Conservation (phyloP, 2,797 vertebrate genomes). For the Clangula hyemalis region DNA sequence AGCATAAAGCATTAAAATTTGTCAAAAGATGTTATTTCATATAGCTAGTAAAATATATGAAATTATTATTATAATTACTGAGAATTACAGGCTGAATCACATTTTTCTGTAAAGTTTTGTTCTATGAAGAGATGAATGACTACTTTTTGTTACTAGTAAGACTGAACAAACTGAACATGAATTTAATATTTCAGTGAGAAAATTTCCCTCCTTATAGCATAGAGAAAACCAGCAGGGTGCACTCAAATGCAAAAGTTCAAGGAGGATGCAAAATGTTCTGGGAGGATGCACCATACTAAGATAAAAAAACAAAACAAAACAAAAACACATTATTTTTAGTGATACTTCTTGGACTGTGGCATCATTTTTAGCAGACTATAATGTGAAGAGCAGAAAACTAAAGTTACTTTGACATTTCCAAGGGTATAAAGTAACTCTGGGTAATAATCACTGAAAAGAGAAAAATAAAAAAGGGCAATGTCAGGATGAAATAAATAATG, state of each 20-base stretch:
- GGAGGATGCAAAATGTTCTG: neutral
- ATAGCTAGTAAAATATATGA: neutral
- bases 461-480: neutral
- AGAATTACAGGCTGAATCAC: neutral
- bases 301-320: neutral
- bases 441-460: neutral
- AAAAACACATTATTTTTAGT: neutral
- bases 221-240: conserved; percentile 65
- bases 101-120: neutral
- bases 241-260: conserved; percentile 64
- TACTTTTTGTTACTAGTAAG: neutral
- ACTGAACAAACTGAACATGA: neutral
- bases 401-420: neutral
- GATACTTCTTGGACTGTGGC: neutral
- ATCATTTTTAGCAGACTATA: neutral
- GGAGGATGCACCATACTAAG: neutral
- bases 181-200: neutral
- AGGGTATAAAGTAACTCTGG: neutral
- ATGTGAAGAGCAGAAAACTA: neutral
- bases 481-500: neutral
- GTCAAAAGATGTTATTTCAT: neutral
- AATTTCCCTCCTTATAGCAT: neutral
- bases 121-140: neutral
- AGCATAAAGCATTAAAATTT: neutral
- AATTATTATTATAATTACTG: neutral